phyloP scores from a whole-genome alignment of 2,888 invertebrate genomes.

The Sarcophaga variegata region DNA sequence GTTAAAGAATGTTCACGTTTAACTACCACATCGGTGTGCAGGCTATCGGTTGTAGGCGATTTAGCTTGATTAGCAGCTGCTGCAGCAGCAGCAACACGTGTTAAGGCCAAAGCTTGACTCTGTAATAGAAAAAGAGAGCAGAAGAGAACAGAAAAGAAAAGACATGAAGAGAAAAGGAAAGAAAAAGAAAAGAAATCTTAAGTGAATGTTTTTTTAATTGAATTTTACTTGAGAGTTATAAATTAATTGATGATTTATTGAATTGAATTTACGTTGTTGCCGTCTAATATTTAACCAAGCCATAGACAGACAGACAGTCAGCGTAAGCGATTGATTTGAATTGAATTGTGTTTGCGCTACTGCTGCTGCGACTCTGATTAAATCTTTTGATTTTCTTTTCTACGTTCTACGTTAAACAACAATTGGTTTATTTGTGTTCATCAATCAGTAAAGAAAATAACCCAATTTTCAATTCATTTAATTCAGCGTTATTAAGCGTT shows the following conservation, averaged over 20 bases:
- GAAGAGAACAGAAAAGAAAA: slow-evolving; percentile 32
- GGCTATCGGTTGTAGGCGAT: slow-evolving; percentile 81
- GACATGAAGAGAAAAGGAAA: slow-evolving; percentile 8
- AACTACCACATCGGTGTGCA: slow-evolving; percentile 77
- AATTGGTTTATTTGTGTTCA: slow-evolving; percentile 46
- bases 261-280: not conserved
- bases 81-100: slow-evolving; percentile 82
- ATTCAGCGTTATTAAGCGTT: slow-evolving; percentile 33
- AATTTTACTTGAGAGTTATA: slow-evolving; percentile 48
- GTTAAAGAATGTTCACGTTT: slow-evolving; percentile 80
- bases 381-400: slow-evolving; percentile 36
- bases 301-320: no score
- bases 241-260: slow-evolving; percentile 11
- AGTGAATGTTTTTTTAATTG: not conserved
- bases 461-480: slow-evolving; percentile 75
- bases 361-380: slow-evolving; percentile 12
- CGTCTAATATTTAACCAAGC: slow-evolving; percentile 32
- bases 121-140: slow-evolving; percentile 78
- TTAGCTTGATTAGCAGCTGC: slow-evolving; percentile 77
- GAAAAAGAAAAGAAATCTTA: not conserved
- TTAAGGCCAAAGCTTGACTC: slow-evolving; percentile 87
- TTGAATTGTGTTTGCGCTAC: not conserved
- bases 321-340: slow-evolving; percentile 5
- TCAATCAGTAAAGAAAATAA: slow-evolving; percentile 73
- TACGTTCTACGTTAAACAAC: not conserved